Evolutionary conservation across 2,797 vertebrate species (phyloP).

Genomic region (Tarsius wallacei): DNA sequence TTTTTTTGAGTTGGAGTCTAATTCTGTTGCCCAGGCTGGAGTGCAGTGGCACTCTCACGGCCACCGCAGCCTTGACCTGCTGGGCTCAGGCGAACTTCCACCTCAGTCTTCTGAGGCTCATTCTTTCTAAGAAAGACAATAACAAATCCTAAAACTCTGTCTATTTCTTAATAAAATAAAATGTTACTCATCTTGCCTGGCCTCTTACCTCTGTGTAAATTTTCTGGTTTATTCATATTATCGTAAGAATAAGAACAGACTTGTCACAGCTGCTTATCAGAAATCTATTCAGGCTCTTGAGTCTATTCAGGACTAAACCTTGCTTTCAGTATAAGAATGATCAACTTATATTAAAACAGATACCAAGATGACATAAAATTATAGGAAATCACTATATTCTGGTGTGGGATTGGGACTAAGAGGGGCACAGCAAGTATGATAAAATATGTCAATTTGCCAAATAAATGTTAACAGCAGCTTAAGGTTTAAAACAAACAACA

Average conservation of each 20-base stretch:
- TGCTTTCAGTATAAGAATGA: not conserved
- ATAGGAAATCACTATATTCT: not conserved
- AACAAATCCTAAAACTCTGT: not conserved
- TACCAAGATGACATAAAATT: no score
- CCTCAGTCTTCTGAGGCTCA: not conserved
- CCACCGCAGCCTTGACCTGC: no score
- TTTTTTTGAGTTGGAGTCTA: no score
- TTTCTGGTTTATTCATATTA: constrained; percentile 26
- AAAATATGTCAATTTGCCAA: not conserved
- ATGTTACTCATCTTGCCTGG: not conserved
- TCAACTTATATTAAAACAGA: not conserved
- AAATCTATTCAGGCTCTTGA: not conserved
- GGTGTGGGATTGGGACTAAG: not conserved
- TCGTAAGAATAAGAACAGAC: not conserved
- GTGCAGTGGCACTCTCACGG: no score
- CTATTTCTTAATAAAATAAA: constrained; percentile 48
- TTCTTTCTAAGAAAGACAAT: constrained; percentile 43
- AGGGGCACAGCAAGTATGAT: not conserved
- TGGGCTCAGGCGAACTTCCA: no score
- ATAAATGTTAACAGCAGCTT: not conserved
- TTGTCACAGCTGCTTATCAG: not conserved
- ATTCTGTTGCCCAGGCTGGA: no score
- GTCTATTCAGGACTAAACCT: not conserved
- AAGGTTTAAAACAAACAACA: not conserved
- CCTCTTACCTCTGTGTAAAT: not conserved